Evolutionary conservation across 2,888 invertebrate genomes (phyloP).

Genomic region (Leptopilina myrica): DNA sequence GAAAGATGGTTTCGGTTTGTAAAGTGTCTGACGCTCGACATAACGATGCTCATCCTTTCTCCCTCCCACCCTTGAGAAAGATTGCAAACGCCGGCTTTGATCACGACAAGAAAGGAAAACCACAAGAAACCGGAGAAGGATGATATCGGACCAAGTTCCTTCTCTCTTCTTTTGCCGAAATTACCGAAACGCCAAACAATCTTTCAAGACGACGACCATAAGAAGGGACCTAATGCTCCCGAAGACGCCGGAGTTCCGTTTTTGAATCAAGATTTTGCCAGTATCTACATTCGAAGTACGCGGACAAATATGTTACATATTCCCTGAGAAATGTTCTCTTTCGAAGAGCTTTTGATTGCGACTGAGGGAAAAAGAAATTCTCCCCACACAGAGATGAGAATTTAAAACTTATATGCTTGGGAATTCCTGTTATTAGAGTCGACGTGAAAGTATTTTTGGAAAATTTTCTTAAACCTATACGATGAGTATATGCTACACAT

Average conservation of each 20-base stretch:
- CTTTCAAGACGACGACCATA: slow-evolving; percentile 48
- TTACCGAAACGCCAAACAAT: slow-evolving; percentile 60
- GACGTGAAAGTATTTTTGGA: too few relatives aligned
- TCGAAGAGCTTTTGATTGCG: slow-evolving; percentile 52
- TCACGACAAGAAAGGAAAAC: slow-evolving; percentile 47
- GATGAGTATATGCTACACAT: too few relatives aligned
- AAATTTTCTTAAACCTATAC: too few relatives aligned
- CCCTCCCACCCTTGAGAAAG: neutral
- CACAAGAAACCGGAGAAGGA: slow-evolving; percentile 46
- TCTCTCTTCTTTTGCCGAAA: slow-evolving; percentile 47
- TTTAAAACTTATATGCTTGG: too few relatives aligned
- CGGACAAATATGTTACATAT: slow-evolving; percentile 49
- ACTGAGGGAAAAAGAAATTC: too few relatives aligned
- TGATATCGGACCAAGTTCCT: slow-evolving; percentile 36
- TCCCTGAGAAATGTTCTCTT: slow-evolving; percentile 50
- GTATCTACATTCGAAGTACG: slow-evolving; percentile 55
- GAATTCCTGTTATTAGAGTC: too few relatives aligned
- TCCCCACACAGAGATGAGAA: too few relatives aligned
- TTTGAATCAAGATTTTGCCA: slow-evolving; percentile 58
- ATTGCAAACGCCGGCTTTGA: slow-evolving; percentile 26
- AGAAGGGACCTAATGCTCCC: slow-evolving; percentile 24
- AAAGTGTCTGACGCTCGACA: slow-evolving; percentile 26
- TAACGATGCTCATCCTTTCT: slow-evolving; percentile 40
- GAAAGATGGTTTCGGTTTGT: slow-evolving; percentile 29
- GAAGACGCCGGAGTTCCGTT: slow-evolving; percentile 44